Evolutionary conservation across 2,797 vertebrate genomes (phyloP).

Genomic region (Pangasius larnaudii): DNA sequence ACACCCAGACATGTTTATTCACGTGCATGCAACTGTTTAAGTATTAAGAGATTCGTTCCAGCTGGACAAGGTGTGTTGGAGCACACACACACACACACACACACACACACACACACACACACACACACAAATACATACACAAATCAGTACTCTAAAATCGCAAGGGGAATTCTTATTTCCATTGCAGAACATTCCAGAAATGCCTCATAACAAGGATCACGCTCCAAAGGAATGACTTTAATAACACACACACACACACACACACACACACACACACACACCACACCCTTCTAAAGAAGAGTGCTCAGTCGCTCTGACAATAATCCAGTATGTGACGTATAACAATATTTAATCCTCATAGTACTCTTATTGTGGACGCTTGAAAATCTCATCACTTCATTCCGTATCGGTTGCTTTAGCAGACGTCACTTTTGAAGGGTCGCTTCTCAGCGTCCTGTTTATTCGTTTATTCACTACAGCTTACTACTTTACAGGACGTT

Average conservation of each 20-base stretch:
- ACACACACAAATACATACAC: conserved; percentile 12
- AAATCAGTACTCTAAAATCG: not conserved
- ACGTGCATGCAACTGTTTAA: conserved; percentile 20
- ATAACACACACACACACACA: conserved; percentile 20
- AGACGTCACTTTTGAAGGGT: not conserved
- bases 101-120: conserved; percentile 24
- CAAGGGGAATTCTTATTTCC: conserved; percentile 1
- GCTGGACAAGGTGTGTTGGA: not conserved
- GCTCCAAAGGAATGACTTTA: conserved; percentile 1
- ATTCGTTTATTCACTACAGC: not conserved
- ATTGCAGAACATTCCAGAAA: conserved; percentile 17
- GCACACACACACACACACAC: conserved; percentile 7
- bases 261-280: conserved; percentile 21
- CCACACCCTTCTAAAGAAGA: not conserved
- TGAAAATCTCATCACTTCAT: not conserved
- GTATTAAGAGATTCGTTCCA: conserved; percentile 15
- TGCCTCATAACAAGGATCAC: not conserved
- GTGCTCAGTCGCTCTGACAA: not conserved
- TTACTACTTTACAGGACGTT: not conserved
- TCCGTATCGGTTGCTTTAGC: not conserved
- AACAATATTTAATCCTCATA: not conserved
- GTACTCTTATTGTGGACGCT: not conserved
- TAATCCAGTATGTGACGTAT: not conserved
- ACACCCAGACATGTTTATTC: conserved; percentile 23
- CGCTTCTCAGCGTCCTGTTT: not conserved